A percentile compares a stretch with the other conserved stretches of the same genome.
Conservation (phyloP, 1,140 invertebrate species). For the Tetraneura akinire region DNA sequence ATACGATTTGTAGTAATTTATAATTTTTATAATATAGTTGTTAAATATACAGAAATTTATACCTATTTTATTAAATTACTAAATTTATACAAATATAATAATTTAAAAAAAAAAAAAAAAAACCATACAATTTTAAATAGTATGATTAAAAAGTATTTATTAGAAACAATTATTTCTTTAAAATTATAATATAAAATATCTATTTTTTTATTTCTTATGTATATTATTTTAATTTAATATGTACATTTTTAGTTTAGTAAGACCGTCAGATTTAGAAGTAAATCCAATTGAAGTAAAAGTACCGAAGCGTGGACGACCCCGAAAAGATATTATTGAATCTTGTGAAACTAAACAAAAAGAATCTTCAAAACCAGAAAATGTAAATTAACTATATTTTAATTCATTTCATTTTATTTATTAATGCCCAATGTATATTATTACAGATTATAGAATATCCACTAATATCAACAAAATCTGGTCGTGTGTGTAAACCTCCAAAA, state of each 20-base stretch:
- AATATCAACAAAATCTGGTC: conserved; percentile 25
- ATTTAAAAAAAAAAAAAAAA: no score
- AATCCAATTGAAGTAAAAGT: not conserved
- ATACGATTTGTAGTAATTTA: no score
- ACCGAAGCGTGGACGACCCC: conserved; percentile 12
- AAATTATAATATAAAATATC: no score
- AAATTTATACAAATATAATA: no score
- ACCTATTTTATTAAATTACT: no score
- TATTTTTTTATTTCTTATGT: no score
- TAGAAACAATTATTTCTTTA: no score
- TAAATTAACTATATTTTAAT: not conserved
- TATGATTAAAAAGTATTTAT: no score
- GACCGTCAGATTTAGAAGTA: conserved; percentile 6
- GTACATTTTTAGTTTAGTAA: conserved; percentile 38
- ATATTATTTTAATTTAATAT: no score
- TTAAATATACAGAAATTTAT: no score
- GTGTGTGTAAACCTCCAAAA: conserved; percentile 36
- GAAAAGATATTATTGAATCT: not conserved
- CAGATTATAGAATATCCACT: conserved; percentile 31
- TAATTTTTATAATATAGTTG: not conserved
- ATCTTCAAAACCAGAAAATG: conserved; percentile 10
- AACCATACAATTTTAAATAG: no score
- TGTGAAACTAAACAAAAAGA: not conserved
- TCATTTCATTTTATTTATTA: not conserved
- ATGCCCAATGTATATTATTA: not conserved